A percentile compares a stretch with the other conserved stretches of the same genome.
Conservation (phyloP, 2,888 invertebrate species). For the Orchestes rusci region DNA sequence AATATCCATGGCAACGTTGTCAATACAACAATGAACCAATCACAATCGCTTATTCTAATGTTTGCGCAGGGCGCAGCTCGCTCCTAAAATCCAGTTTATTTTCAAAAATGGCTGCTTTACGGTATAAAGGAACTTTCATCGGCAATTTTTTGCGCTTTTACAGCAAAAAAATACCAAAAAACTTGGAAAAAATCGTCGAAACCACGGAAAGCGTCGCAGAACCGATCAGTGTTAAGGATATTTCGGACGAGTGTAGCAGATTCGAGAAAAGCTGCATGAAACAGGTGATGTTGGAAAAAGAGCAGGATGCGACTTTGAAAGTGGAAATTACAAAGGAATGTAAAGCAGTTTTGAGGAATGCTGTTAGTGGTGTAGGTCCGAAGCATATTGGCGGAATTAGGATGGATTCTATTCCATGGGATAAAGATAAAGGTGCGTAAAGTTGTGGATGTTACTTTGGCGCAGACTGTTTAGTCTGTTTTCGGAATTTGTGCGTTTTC, state of each 20-base stretch:
- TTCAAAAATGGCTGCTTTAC: too few relatives aligned
- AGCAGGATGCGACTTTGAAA: constrained; percentile 24
- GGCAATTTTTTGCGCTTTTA: too few relatives aligned
- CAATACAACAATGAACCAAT: too few relatives aligned
- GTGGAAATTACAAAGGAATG: constrained; percentile 28
- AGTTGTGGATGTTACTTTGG: too few relatives aligned
- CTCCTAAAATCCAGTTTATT: too few relatives aligned
- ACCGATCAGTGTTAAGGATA: neutral
- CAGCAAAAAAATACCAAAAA: neutral
- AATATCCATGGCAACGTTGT: too few relatives aligned
- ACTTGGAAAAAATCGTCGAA: neutral
- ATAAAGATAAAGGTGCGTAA: constrained; percentile 8
- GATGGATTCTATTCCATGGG: constrained; percentile 13
- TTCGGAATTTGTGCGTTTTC: too few relatives aligned
- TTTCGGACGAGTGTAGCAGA: constrained; percentile 10
- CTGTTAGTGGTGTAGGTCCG: too few relatives aligned
- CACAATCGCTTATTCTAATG: too few relatives aligned
- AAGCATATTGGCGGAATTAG: constrained; percentile 1
- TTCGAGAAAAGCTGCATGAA: constrained; percentile 10
- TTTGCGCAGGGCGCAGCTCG: too few relatives aligned
- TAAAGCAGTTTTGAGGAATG: constrained; percentile 20
- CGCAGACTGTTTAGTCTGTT: too few relatives aligned
- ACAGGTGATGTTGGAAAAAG: constrained; percentile 24
- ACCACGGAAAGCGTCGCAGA: neutral
- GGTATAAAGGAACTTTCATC: too few relatives aligned